These are phyloP conservation scores for Benthosema pterotum DNA, from an alignment of 2,797 vertebrate species.

Conservation along the genomic window DNA sequence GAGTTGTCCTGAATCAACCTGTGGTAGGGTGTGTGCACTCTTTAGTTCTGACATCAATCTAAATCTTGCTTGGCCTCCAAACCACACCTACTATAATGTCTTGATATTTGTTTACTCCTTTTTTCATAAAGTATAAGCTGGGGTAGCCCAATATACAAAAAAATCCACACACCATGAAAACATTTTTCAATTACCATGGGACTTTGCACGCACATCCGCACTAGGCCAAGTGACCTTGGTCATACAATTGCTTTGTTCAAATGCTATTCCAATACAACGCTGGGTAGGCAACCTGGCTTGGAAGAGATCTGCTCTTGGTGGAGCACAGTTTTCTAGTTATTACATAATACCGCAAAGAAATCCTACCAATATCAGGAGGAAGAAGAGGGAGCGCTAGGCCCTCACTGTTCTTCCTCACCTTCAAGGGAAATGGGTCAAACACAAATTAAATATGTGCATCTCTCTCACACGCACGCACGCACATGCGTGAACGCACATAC, in stretches of 20 bases:
- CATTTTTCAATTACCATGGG: too few relatives aligned
- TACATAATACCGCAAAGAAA: constrained; percentile 19
- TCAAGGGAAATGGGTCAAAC: constrained; percentile 56
- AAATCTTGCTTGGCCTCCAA: not conserved
- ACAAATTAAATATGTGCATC: constrained; percentile 52
- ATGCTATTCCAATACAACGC: too few relatives aligned
- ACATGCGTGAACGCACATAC: constrained; percentile 66
- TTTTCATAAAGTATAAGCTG: not conserved
- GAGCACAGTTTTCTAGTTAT: not conserved
- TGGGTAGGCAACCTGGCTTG: too few relatives aligned
- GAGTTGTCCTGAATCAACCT: constrained; percentile 12
- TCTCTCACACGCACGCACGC: too few relatives aligned
- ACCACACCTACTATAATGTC: constrained; percentile 8
- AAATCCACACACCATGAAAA: too few relatives aligned
- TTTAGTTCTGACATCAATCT: not conserved
- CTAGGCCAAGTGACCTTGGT: too few relatives aligned
- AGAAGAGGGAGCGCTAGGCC: constrained; percentile 17
- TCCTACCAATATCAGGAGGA: too few relatives aligned
- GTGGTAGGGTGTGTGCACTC: not conserved
- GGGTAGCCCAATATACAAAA: too few relatives aligned
- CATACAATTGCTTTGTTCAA: too few relatives aligned
- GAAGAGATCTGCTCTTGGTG: too few relatives aligned
- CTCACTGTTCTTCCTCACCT: constrained; percentile 56
- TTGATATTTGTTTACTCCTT: not conserved
- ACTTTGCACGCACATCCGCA: too few relatives aligned